Evolutionary conservation across 2,797 vertebrate species (phyloP), one percentile per base, ranked within the genome.

Genomic region (Limnodromus scolopaceus): DNA sequence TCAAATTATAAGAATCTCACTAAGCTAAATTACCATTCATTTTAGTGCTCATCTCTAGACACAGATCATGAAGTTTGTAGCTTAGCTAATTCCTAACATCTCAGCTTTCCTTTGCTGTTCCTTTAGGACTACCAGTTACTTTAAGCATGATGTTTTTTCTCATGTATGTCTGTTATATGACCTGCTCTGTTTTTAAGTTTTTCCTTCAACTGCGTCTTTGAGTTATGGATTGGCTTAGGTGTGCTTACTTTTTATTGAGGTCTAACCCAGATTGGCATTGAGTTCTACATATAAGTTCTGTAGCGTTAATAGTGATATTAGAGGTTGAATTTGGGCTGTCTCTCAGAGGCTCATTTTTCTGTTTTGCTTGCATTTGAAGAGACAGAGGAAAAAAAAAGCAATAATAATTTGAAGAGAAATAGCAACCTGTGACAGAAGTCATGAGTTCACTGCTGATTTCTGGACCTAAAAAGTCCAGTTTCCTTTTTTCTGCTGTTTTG

Each of bases 351-450:
- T 85, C 10, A 3, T 88, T 93, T 92, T 89, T 88, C 53, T 71
- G n/a, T 65, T 88, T 83, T 0, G 2, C 18, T 84, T 76, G 11
- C n/a, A 32, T 51, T 55, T 30, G 25, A 87, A 81, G 88, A 81
- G 41, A 27, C 4, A 4, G 0, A 1, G 2, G 6, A 6, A 11
- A 48, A 24, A 41, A 55, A 75, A 57, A 45, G 2, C 28, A 79
- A 6, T 69, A 77, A 28, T 70, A 82, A 85, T 83, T 74, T 64
- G 14, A 91, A 87, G 25, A 72, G 61, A 75, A 89, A 48, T 58
- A 54, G 19, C 30, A 84, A 71, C 32, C 0, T 1, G 27, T 75
- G 72, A 72, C 76, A 58, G 39, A 78, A 81, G 54, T 88, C 38
- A 58, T 68, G 68, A 66, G 41, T 92, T 91, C 41, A 24, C 8